Evolutionary conservation across 2,113 vertebrate species (phyloP).

Genomic region (Actenoides hombroni): DNA sequence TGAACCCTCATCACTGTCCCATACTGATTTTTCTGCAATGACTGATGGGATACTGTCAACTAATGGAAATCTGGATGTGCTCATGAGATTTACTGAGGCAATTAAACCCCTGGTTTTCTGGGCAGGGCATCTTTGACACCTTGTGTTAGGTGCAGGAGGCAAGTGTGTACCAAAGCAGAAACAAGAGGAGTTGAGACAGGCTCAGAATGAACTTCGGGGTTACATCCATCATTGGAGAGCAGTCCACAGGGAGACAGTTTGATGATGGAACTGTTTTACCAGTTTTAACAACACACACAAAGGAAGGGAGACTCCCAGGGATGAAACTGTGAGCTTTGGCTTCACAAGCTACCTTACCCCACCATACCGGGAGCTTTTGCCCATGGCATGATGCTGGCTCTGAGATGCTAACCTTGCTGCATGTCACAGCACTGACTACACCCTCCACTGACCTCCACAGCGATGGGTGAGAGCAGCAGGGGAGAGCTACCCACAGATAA

Average conservation of each 20-base stretch:
- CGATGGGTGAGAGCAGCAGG: not conserved
- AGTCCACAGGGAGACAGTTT: not conserved
- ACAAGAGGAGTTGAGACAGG: not conserved
- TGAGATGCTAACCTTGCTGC: not conserved
- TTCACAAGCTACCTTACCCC: not conserved
- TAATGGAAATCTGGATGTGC: not conserved
- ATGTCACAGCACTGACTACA: not conserved
- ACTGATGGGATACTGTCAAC: not conserved
- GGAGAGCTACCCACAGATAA: too few species aligned
- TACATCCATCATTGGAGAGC: fast-evolving
- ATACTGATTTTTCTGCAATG: not conserved
- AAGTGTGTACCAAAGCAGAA: not conserved
- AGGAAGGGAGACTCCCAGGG: not conserved
- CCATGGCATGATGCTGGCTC: fast-evolving
- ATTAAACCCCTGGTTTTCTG: not conserved
- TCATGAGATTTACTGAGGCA: not conserved
- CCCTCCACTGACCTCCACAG: not conserved
- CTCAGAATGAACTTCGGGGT: not conserved
- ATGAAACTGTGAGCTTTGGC: not conserved
- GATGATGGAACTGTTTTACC: not conserved
- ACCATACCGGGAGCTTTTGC: not conserved
- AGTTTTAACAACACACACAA: not conserved
- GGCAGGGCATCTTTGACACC: not conserved
- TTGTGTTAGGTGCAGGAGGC: not conserved
- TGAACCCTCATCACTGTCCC: not conserved